A percentile compares a stretch with the other conserved stretches of the same genome.
Conservation (phyloP, 2,888 invertebrate species). For the Drosophila subsilvestris region DNA sequence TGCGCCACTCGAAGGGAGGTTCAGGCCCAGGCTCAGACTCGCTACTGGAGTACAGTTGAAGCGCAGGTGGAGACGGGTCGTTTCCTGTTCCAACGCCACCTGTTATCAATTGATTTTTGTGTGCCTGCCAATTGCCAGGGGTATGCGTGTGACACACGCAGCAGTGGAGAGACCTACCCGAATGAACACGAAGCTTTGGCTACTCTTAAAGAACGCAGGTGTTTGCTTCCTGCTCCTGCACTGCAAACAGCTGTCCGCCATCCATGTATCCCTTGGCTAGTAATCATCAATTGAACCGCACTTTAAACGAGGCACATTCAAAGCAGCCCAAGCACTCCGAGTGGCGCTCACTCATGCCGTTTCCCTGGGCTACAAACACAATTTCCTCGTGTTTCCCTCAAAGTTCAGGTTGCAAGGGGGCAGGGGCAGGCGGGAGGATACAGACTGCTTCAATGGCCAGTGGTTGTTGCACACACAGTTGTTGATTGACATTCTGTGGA, state of each 20-base stretch:
- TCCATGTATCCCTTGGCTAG: not conserved
- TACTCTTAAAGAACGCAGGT: not conserved
- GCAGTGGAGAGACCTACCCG: too few relatives aligned
- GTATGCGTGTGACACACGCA: constrained; percentile 31
- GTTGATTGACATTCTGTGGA: constrained; percentile 49
- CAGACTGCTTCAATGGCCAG: constrained; percentile 12
- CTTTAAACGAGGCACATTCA: constrained; percentile 31
- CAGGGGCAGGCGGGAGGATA: too few relatives aligned
- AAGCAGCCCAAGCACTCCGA: not conserved
- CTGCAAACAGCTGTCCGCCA: not conserved
- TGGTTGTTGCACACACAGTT: constrained; percentile 43
- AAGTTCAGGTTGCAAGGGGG: constrained; percentile 8
- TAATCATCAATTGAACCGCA: constrained; percentile 14
- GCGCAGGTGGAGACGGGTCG: not conserved
- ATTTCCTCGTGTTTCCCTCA: constrained; percentile 21
- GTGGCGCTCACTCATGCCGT: not conserved
- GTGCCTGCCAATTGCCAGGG: constrained; percentile 51
- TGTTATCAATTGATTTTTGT: constrained; percentile 78
- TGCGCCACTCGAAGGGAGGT: constrained; percentile 21
- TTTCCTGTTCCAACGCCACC: constrained; percentile 70
- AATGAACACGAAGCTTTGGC: not conserved
- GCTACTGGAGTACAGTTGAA: not conserved
- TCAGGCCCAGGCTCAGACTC: constrained; percentile 37
- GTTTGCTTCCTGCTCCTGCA: not conserved
- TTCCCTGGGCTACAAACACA: constrained; percentile 18